Conservation (phyloP, 2,888 invertebrate genomes). For the Girardia tigrina region DNA sequence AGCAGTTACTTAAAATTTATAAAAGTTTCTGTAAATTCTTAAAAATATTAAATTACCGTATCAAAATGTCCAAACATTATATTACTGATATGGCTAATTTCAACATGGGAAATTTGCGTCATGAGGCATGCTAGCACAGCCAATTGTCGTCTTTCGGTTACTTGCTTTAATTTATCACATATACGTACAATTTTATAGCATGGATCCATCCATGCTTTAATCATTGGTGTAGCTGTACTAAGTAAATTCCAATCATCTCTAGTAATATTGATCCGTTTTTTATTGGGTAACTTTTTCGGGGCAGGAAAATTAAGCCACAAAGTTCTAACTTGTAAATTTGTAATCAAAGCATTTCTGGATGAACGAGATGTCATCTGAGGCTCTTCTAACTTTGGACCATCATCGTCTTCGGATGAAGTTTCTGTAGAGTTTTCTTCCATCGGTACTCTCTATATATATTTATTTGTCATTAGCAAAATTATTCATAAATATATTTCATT, state of each 20-base stretch:
- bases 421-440: not conserved
- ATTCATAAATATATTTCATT: too few species aligned
- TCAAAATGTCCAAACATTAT: slow-evolving; percentile 18
- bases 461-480: too few species aligned
- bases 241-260: slow-evolving; percentile 86
- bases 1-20: too few species aligned
- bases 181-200: slow-evolving; percentile 74
- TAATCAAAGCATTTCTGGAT: slow-evolving; percentile 30
- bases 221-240: slow-evolving; percentile 85
- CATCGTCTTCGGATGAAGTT: not conserved
- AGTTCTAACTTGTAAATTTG: slow-evolving; percentile 47
- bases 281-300: slow-evolving; percentile 80
- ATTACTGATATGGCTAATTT: not conserved
- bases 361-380: not conserved
- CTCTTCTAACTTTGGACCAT: not conserved
- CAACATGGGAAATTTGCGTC: slow-evolving; percentile 58
- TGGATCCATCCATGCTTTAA: slow-evolving; percentile 94
- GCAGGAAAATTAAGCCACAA: slow-evolving; percentile 96
- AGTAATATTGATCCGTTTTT: slow-evolving; percentile 80
- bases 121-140: slow-evolving; percentile 81
- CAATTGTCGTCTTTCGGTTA: slow-evolving; percentile 53
- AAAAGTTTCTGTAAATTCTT: too few species aligned
- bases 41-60: too few species aligned
- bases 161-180: slow-evolving; percentile 66
- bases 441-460: too few species aligned